Percentiles rank a stretch among this genome's conserved stretches.
These are phyloP conservation scores for Drosophila malerkotliana DNA, from an alignment of 1,140 invertebrate genomes.

Conservation along the genomic window DNA sequence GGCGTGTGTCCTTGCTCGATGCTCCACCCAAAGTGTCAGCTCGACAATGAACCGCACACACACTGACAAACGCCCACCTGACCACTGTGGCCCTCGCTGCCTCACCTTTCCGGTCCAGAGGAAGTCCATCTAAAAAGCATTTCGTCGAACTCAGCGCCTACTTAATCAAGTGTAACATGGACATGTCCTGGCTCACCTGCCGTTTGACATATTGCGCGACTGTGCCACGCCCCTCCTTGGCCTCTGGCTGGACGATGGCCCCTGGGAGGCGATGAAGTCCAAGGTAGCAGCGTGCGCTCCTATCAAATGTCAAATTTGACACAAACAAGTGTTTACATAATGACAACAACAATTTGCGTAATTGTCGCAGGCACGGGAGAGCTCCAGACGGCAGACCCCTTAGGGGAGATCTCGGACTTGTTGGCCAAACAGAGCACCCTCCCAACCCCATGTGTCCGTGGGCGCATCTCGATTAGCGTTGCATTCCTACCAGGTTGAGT, in stretches of 20 bases:
- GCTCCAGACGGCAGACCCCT: slow-evolving; percentile 8
- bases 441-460: slow-evolving; percentile 12
- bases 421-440: slow-evolving; percentile 18
- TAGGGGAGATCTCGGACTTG: not conserved
- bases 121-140: slow-evolving; percentile 70
- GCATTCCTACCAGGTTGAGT: slow-evolving; percentile 43
- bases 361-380: slow-evolving; percentile 58
- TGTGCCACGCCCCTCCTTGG: slow-evolving; percentile 2
- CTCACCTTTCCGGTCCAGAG: slow-evolving; percentile 30
- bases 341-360: slow-evolving; percentile 81
- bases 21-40: slow-evolving; percentile 15
- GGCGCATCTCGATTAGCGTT: slow-evolving; percentile 8
- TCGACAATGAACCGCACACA: slow-evolving; percentile 35
- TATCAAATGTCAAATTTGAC: slow-evolving; percentile 82
- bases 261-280: not conserved
- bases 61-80: not conserved
- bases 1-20: slow-evolving; percentile 1
- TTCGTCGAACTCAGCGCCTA: slow-evolving; percentile 79
- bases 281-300: slow-evolving; percentile 18
- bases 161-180: slow-evolving; percentile 79
- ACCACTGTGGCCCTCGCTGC: not conserved
- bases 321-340: slow-evolving; percentile 82
- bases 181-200: slow-evolving; percentile 66
- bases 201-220: slow-evolving; percentile 58
- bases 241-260: not conserved